Evolutionary conservation across 1,140 invertebrate species (phyloP), one percentile per base, ranked within the genome.

Genomic region (Psilanteris sp.): DNA sequence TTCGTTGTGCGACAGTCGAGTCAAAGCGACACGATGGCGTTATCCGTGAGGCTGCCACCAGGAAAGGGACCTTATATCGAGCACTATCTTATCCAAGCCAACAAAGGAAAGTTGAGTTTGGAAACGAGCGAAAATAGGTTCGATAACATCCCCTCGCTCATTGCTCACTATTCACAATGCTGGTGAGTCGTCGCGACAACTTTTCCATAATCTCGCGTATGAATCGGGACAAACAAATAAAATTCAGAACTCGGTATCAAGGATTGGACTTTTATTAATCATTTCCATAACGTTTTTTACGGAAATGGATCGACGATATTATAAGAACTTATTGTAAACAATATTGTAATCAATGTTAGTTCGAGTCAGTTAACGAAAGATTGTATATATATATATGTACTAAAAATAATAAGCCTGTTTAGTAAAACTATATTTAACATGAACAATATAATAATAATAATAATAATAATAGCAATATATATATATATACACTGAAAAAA

Each of bases 1-100:
- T 98, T 98, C 82, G 96, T 98, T 4, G 96, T 98, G 4, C 91
- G 97, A 13, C 95, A 97, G 81, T 98, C 96, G 5, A 98, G 96
- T 82, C 96, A 97, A 82, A 92, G 93, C 3, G 93, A 95, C 76
- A 97, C 96, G 11, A 97, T 98, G 95, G 97, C 97, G 9, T 91
- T 99, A 37, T 97, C 96, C 15, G 96, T 98, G 13, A 92, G 96
- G 34, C 89, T 98, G 73, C 95, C 96, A 0, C 91, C 92, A 13
- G 93, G 94, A 78, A 95, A 94, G 78, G 95, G 95, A 3, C 94
- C 95, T 3, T 96, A 96, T 85, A 96, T 98, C 68, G 96, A 98
- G 82, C 97, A 99, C 88, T 98, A 98, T 89, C 91, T 99, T 55
- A 96, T 99, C 36, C 96, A 98, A 84, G 93, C 94, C 7, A 91